phyloP scores from a whole-genome alignment of 2,888 invertebrate species.

The Hydrotaea cyrtoneurina region DNA sequence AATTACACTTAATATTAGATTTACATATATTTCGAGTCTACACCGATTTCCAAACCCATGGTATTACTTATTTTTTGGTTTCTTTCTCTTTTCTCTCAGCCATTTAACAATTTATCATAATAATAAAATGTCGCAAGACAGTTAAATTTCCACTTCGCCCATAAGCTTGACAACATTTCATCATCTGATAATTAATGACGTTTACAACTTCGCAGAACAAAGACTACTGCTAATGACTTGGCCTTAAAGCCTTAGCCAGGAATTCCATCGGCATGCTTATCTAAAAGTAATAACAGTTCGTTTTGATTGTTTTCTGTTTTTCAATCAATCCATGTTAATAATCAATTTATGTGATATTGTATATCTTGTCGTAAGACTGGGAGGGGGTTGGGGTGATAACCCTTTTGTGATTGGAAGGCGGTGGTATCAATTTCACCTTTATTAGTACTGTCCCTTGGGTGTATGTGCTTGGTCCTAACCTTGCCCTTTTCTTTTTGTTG shows the following conservation, averaged over 20 bases:
- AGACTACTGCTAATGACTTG: background rate
- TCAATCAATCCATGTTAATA: background rate
- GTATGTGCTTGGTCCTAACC: constrained; percentile 2
- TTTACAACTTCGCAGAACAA: too few species aligned
- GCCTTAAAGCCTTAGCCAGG: background rate
- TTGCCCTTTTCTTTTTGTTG: constrained; percentile 35
- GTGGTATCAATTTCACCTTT: constrained; percentile 51
- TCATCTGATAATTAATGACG: too few species aligned
- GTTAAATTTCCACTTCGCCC: too few species aligned
- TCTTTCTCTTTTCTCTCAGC: too few species aligned
- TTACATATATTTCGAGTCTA: constrained; percentile 9
- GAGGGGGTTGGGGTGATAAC: background rate
- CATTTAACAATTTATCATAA: constrained; percentile 1
- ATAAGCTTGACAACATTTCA: too few species aligned
- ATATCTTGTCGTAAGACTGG: background rate
- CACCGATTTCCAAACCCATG: constrained; percentile 17
- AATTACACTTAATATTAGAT: constrained; percentile 56
- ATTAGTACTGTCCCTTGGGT: background rate
- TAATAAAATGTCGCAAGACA: background rate
- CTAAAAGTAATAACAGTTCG: background rate
- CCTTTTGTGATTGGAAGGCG: background rate
- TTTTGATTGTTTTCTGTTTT: background rate
- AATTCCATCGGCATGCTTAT: background rate
- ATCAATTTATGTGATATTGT: constrained; percentile 38
- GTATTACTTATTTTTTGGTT: background rate